These are phyloP conservation scores for Cyclophora albipunctata DNA, from an alignment of 2,888 invertebrate species.

Conservation along the genomic window DNA sequence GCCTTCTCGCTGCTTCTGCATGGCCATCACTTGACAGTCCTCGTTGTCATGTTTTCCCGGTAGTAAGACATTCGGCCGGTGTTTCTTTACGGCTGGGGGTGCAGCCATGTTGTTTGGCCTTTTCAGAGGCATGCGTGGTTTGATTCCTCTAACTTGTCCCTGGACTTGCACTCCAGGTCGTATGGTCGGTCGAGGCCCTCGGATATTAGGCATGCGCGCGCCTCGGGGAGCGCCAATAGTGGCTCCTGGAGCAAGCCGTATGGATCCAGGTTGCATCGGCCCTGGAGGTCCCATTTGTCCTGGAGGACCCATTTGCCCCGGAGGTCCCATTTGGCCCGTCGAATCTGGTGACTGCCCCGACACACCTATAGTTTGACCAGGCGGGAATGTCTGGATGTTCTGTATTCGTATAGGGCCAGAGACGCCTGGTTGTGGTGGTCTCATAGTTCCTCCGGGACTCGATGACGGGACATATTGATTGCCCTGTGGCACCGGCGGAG, in stretches of 20 bases:
- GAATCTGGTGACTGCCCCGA: slow-evolving; percentile 31
- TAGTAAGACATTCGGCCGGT: slow-evolving; percentile 77
- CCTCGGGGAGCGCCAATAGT: slow-evolving; percentile 38
- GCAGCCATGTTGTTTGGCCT: slow-evolving; percentile 39
- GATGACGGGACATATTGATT: slow-evolving; percentile 43
- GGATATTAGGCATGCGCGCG: slow-evolving; percentile 49
- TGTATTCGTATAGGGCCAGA: slow-evolving; percentile 51
- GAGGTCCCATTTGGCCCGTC: slow-evolving; percentile 38
- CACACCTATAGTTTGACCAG: slow-evolving; percentile 40
- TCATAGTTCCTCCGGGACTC: slow-evolving; percentile 51
- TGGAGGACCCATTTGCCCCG: slow-evolving; percentile 38
- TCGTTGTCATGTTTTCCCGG: slow-evolving; percentile 83
- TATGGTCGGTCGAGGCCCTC: slow-evolving; percentile 50
- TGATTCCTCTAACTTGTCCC: slow-evolving; percentile 51
- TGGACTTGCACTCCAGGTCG: slow-evolving; percentile 62
- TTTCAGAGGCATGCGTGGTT: slow-evolving; percentile 60
- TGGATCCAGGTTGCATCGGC: slow-evolving; percentile 41
- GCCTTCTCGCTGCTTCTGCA: slow-evolving; percentile 83
- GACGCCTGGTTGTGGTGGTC: slow-evolving; percentile 28
- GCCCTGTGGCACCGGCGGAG: slow-evolving; percentile 32
- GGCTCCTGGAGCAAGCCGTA: slow-evolving; percentile 55
- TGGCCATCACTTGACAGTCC: slow-evolving; percentile 84
- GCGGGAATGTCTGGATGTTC: slow-evolving; percentile 60
- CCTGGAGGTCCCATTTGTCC: slow-evolving; percentile 37
- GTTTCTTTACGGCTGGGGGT: slow-evolving; percentile 53